Base-by-base conservation (phyloP, 2,888 invertebrate genomes). In the Mesoligia furuncula region DNA sequence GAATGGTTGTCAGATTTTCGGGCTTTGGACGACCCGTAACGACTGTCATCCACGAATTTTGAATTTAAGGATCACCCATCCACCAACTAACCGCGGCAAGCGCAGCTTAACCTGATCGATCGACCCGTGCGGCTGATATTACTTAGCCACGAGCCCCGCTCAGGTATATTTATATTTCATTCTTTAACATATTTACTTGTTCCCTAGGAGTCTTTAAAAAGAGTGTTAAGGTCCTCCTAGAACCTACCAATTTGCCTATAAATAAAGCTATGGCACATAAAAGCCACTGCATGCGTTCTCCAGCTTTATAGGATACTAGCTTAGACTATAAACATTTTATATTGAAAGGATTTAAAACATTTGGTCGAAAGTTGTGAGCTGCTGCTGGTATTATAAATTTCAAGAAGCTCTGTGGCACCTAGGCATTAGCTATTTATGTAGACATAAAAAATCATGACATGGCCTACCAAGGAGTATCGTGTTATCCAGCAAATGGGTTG, bases 261-360 rank as follows among this genome's bases (percentile, higher is more conserved):
- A 76, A 69, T 9, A 69, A 15, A 62, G n/a, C 20, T n/a, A 76
- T 54, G 24, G 17, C 4, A 31, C 54, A 59, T 61, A 61, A 24
- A 61, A 45, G 15, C 45, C 4, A 59, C 48, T 42, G 51, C n/a
- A 17, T 66, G 31, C 65, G 31, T 7, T 31, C 48, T 57, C 20
- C 48, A 78, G 42, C 24, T 79, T 73, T 79, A 79, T 73, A 59
- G 73, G 73, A 31, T 2, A 73, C 42, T 57, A 59, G 39, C 65
- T 7, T 24, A 79, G 66, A 54, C 73, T 20, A 73, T 79, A 67
- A 79, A 73, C 27, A 36, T 45, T 66, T 73, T 79, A 73, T 78
- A 66, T 51, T 9, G 48, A 59, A n/a, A 51, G 31, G n/a, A 42
- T 73, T 79, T 79, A 51, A 73, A 78, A 65, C 31, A 31, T 11